Evolutionary conservation across 2,888 invertebrate species (phyloP).

Genomic region (Clanis bilineata): DNA sequence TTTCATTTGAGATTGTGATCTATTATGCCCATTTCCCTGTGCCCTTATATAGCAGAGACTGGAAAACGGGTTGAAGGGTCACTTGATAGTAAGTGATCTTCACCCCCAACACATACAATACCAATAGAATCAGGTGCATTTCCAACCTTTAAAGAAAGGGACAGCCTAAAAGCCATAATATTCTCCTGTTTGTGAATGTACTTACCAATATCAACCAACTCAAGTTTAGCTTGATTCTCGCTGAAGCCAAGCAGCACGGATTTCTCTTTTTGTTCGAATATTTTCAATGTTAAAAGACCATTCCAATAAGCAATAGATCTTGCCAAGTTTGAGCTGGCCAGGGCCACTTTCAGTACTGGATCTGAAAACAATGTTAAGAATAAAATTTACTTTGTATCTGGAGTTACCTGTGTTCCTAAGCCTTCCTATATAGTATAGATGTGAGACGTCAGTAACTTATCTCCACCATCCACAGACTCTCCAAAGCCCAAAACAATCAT

Average conservation of each 20-base stretch:
- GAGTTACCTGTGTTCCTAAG: too few relatives aligned
- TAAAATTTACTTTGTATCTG: not conserved
- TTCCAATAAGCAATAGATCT: slow-evolving; percentile 93
- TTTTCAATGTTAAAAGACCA: slow-evolving; percentile 87
- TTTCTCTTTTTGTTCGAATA: slow-evolving; percentile 84
- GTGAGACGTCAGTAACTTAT: too few relatives aligned
- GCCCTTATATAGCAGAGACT: too few relatives aligned
- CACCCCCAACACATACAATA: too few relatives aligned
- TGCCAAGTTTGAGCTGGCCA: slow-evolving; percentile 89
- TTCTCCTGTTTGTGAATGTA: slow-evolving; percentile 18
- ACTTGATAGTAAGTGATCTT: too few relatives aligned
- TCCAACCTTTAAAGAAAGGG: too few relatives aligned
- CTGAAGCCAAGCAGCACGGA: slow-evolving; percentile 87
- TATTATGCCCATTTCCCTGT: not conserved
- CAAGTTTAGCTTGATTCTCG: slow-evolving; percentile 88
- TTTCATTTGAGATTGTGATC: not conserved
- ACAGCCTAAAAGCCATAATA: too few relatives aligned
- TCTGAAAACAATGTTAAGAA: slow-evolving; percentile 71
- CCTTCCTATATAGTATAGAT: too few relatives aligned
- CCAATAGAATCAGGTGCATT: too few relatives aligned
- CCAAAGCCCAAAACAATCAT: too few relatives aligned
- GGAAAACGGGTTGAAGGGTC: too few relatives aligned
- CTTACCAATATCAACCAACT: slow-evolving; percentile 88
- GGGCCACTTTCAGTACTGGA: slow-evolving; percentile 90
- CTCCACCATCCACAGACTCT: too few relatives aligned